Evolutionary conservation across 2,113 vertebrate genomes (phyloP).

Genomic region (Myotis brandtii): DNA sequence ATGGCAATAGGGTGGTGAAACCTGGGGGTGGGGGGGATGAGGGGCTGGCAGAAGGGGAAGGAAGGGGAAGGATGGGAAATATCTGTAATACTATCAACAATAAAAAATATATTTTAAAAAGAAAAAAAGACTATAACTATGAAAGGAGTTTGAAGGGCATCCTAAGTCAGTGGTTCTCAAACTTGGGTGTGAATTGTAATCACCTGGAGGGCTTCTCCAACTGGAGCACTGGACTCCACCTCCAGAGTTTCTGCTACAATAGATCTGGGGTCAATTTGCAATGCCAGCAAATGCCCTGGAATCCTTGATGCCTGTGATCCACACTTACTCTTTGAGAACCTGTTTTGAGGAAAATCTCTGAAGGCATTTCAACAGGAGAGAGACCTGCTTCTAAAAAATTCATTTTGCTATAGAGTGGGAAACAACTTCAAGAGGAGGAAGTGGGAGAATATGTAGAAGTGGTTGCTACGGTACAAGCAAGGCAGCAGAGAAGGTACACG

Average conservation of each 20-base stretch:
- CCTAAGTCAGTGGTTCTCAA: not conserved
- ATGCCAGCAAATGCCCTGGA: not conserved
- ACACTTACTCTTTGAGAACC: not conserved
- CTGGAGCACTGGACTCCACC: fast-evolving
- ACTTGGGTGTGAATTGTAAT: not conserved
- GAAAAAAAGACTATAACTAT: not conserved
- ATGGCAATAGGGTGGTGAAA: too few species aligned
- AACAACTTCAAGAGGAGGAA: not conserved
- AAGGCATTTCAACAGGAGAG: not conserved
- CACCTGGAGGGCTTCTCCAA: not conserved
- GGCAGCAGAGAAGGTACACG: not conserved
- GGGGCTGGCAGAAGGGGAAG: too few species aligned
- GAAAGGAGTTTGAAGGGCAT: not conserved
- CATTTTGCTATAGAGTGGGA: not conserved
- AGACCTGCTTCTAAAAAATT: not conserved
- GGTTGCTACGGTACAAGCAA: not conserved
- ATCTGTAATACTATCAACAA: too few species aligned
- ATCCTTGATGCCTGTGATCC: not conserved
- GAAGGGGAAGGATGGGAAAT: too few species aligned
- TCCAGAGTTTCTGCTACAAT: not conserved
- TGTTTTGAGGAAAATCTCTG: not conserved
- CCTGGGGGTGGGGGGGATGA: too few species aligned
- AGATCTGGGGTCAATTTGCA: not conserved
- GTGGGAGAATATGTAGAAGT: not conserved
- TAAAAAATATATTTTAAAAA: too few species aligned